Percentiles rank a stretch among this genome's conserved stretches.
Evolutionary conservation across 2,113 vertebrate genomes (phyloP).

Genomic region (Micromys minutus): DNA sequence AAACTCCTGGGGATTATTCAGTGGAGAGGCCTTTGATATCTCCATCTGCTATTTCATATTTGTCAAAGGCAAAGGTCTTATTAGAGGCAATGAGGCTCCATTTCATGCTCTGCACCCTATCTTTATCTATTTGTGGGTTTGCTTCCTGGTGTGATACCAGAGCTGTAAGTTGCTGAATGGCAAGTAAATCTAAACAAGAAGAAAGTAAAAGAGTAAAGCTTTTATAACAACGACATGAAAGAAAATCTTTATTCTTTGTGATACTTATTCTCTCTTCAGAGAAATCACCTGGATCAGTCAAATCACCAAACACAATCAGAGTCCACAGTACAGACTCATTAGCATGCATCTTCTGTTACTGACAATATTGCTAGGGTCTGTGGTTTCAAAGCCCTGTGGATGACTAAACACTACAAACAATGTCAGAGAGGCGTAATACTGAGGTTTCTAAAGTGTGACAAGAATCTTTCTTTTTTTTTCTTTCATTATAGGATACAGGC

Average conservation of each 20-base stretch:
- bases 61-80: background rate
- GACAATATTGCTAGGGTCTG: background rate
- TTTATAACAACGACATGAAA: slow-evolving; percentile 49
- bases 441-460: background rate
- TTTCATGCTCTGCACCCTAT: background rate
- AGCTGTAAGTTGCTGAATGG: slow-evolving; percentile 29
- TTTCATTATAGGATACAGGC: slow-evolving; percentile 30
- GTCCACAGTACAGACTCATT: background rate
- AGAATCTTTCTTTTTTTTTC: background rate
- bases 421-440: background rate
- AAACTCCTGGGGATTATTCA: slow-evolving; percentile 10
- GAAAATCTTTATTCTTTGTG: slow-evolving; percentile 54
- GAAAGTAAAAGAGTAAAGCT: background rate
- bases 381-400: background rate
- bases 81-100: background rate
- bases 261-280: slow-evolving; percentile 54
- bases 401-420: background rate
- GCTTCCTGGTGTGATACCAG: background rate
- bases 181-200: slow-evolving; percentile 50
- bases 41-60: background rate
- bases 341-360: background rate
- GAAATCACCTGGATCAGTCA: slow-evolving; percentile 30
- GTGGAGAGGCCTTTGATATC: background rate
- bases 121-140: slow-evolving; percentile 2
- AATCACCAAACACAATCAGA: slow-evolving; percentile 33